These are phyloP conservation scores for Bellardia bayeri DNA, from an alignment of 2,888 invertebrate genomes.

Conservation along the genomic window DNA sequence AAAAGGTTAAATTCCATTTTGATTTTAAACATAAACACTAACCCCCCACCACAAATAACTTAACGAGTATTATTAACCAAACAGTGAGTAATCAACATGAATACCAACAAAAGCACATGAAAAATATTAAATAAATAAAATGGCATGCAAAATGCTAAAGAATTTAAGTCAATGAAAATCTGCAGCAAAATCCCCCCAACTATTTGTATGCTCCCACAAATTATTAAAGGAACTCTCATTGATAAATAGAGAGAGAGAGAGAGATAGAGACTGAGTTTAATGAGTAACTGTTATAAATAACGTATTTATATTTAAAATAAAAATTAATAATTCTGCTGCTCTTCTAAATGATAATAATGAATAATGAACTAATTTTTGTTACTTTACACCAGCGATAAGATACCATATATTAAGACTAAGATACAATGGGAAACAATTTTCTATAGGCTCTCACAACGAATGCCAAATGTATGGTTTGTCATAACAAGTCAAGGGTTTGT, in stretches of 20 bases:
- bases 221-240: background rate
- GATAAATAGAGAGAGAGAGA: background rate
- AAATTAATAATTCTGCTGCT: background rate
- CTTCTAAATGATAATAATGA: constrained; percentile 18
- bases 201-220: too few relatives aligned
- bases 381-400: constrained; percentile 60
- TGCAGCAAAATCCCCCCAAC: constrained; percentile 20
- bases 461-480: constrained; percentile 47
- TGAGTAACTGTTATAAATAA: constrained; percentile 56
- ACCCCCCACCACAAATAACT: background rate
- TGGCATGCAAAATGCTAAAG: constrained; percentile 28
- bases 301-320: constrained; percentile 44
- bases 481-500: constrained; percentile 53
- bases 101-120: background rate
- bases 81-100: constrained; percentile 57
- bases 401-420: too few relatives aligned
- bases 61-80: constrained; percentile 3
- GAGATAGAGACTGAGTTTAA: background rate
- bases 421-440: constrained; percentile 68
- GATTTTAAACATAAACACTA: background rate
- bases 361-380: constrained; percentile 30
- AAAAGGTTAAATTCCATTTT: constrained; percentile 38
- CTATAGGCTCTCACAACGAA: constrained; percentile 57
- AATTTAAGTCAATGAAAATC: constrained; percentile 48
- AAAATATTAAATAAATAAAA: constrained; percentile 2